phyloP scores from a whole-genome alignment of 2,113 vertebrate genomes.

The Dipodomys stephensi region DNA sequence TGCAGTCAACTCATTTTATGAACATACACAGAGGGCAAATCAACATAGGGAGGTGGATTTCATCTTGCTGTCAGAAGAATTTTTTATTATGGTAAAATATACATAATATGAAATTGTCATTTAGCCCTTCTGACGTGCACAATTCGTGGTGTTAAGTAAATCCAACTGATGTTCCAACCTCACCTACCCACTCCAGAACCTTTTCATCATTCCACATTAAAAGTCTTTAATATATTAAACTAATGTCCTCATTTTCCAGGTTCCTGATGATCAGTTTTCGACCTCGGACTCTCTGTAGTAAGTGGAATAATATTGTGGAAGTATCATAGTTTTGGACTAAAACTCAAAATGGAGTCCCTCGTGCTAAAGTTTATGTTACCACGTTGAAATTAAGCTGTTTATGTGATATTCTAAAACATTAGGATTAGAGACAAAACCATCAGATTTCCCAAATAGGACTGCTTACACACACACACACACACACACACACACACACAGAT shows the following conservation, averaged over 20 bases:
- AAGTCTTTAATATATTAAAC: neutral
- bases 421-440: neutral
- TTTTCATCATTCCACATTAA: neutral
- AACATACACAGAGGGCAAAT: conserved; percentile 19
- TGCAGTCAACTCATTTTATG: neutral
- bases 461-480: neutral
- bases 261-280: neutral
- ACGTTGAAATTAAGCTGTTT: neutral
- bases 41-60: neutral
- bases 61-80: neutral
- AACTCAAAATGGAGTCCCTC: neutral
- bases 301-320: neutral
- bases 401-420: neutral
- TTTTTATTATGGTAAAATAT: conserved; percentile 10
- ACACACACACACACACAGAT: neutral
- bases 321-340: neutral
- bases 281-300: neutral
- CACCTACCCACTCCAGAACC: neutral
- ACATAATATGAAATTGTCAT: neutral
- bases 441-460: neutral
- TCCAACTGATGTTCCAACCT: neutral
- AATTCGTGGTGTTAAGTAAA: neutral
- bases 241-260: neutral
- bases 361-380: neutral
- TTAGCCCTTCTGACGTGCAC: neutral